Conservation (phyloP, 2,888 invertebrate genomes). For the Andrena marginata region DNA sequence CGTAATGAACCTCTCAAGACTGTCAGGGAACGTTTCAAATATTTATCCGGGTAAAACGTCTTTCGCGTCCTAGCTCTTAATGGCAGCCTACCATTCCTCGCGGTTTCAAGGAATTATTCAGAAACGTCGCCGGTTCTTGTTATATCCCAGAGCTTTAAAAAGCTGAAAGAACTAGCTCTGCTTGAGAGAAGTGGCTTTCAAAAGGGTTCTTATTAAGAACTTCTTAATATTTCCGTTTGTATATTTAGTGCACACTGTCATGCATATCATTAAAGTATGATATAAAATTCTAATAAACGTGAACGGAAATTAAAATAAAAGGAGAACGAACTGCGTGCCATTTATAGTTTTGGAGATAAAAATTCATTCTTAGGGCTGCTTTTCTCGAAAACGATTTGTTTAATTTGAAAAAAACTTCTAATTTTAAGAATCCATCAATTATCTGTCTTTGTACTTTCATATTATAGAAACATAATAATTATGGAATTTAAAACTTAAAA, state of each 20-base stretch:
- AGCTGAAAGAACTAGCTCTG: conserved; percentile 34
- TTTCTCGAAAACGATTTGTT: too few species aligned
- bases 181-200: conserved; percentile 37
- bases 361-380: too few species aligned
- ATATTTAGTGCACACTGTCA: neutral
- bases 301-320: neutral
- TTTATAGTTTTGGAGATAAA: too few species aligned
- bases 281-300: neutral
- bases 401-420: too few species aligned
- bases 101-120: conserved; percentile 67
- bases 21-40: conserved; percentile 78
- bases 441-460: too few species aligned
- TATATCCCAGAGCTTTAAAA: conserved; percentile 41
- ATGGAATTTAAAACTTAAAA: too few species aligned
- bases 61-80: conserved; percentile 69
- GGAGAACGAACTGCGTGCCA: neutral
- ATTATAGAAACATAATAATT: too few species aligned
- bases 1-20: conserved; percentile 82
- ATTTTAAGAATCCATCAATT: too few species aligned
- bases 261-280: neutral
- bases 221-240: conserved; percentile 30
- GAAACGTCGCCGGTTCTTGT: conserved; percentile 58
- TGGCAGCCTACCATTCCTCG: conserved; percentile 53
- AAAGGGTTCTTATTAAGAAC: neutral
- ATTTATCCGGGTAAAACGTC: conserved; percentile 77